Conservation (phyloP, 2,797 vertebrate genomes). For the Decapterus maruadsi region DNA sequence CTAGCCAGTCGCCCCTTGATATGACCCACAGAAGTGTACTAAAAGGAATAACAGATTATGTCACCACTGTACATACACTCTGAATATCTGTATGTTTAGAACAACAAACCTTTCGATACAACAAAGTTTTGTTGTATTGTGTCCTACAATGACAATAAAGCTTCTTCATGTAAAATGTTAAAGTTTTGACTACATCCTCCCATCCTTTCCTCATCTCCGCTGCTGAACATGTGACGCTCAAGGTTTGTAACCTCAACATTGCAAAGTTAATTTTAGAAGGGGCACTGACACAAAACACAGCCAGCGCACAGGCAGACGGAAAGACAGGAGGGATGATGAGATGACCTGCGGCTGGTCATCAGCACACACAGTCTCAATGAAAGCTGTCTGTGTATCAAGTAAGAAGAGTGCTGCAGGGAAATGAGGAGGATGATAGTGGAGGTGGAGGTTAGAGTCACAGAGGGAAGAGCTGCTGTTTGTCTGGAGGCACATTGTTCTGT, state of each 20-base stretch:
- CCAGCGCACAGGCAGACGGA: neutral
- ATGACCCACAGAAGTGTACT: too few species aligned
- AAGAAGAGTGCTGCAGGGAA: neutral
- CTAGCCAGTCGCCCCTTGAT: too few species aligned
- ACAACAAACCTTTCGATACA: too few species aligned
- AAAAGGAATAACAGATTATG: too few species aligned
- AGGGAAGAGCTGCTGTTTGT: neutral
- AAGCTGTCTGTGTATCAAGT: conserved; percentile 26
- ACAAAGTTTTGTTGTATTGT: too few species aligned
- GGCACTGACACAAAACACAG: conserved; percentile 27
- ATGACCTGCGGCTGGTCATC: conserved; percentile 22
- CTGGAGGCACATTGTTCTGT: neutral
- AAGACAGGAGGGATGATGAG: conserved; percentile 28
- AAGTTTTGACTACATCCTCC: neutral
- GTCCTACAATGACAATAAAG: too few species aligned
- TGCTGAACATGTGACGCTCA: neutral
- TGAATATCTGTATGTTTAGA: too few species aligned
- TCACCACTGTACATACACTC: too few species aligned
- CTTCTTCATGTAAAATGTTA: neutral
- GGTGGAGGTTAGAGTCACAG: conserved; percentile 18
- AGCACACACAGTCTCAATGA: neutral
- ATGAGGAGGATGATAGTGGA: conserved; percentile 16
- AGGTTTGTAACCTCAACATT: neutral
- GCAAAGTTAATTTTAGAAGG: conserved; percentile 38
- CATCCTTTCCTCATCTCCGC: neutral